Evolutionary conservation across 2,113 vertebrate genomes (phyloP).

Genomic region (Trinectes maculatus): DNA sequence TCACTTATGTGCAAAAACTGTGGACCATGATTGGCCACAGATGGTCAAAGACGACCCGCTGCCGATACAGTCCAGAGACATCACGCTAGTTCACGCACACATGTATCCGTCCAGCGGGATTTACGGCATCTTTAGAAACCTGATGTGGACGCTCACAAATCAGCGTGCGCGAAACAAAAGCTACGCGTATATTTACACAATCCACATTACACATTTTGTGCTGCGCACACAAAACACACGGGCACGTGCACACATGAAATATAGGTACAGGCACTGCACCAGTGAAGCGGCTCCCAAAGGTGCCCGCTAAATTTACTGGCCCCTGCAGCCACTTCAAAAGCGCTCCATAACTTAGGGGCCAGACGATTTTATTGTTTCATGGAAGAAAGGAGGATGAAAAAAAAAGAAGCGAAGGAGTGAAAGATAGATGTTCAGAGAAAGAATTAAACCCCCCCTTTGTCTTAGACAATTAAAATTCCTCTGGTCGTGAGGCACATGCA

Average conservation of each 20-base stretch:
- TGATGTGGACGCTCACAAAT: slow-evolving; percentile 90
- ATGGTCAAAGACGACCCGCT: slow-evolving; percentile 35
- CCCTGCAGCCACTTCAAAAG: slow-evolving; percentile 92
- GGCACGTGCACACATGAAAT: slow-evolving; percentile 66
- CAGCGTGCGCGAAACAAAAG: slow-evolving; percentile 88
- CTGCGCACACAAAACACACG: slow-evolving; percentile 46
- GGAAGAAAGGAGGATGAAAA: slow-evolving; percentile 83
- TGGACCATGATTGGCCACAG: neutral
- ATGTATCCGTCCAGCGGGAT: slow-evolving; percentile 78
- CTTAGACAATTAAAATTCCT: slow-evolving; percentile 80
- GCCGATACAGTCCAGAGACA: slow-evolving; percentile 10
- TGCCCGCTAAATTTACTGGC: slow-evolving; percentile 95
- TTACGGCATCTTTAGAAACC: slow-evolving; percentile 89
- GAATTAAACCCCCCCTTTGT: slow-evolving; percentile 78
- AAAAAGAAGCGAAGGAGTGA: slow-evolving; percentile 71
- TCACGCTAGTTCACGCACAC: slow-evolving; percentile 22
- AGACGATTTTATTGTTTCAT: slow-evolving; percentile 91
- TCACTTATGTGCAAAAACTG: neutral
- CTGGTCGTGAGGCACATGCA: slow-evolving; percentile 30
- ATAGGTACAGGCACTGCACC: slow-evolving; percentile 77
- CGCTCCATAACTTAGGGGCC: slow-evolving; percentile 89
- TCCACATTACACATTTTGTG: slow-evolving; percentile 42
- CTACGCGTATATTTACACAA: slow-evolving; percentile 43
- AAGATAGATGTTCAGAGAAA: slow-evolving; percentile 80
- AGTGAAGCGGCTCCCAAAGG: slow-evolving; percentile 86